Evolutionary conservation across 2,797 vertebrate species (phyloP).

Genomic region (Sphenopsis melanotis): DNA sequence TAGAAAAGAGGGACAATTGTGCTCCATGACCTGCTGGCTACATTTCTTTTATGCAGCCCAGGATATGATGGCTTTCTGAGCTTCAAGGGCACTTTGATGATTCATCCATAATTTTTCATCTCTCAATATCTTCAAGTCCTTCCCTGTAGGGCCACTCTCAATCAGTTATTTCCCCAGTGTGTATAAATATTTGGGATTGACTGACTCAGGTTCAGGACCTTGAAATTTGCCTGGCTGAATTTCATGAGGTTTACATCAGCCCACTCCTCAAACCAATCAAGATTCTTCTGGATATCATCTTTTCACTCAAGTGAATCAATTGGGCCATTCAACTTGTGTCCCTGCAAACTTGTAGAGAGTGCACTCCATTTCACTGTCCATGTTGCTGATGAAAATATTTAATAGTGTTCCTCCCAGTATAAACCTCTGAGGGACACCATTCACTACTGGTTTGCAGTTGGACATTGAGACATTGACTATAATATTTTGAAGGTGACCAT

Average conservation of each 20-base stretch:
- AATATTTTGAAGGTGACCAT: neutral
- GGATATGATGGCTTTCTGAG: neutral
- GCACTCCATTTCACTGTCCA: neutral
- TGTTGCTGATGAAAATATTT: neutral
- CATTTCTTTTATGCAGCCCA: neutral
- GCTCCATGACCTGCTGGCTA: neutral
- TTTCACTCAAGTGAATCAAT: neutral
- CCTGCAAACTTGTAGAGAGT: neutral
- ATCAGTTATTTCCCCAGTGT: neutral
- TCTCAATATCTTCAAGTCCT: neutral
- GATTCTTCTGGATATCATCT: neutral
- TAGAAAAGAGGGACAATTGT: neutral
- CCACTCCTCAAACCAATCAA: neutral
- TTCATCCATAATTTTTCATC: neutral
- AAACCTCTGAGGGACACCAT: neutral
- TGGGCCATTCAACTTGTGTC: neutral
- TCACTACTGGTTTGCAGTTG: neutral
- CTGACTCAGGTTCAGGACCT: neutral
- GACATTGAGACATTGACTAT: neutral
- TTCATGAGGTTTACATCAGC: neutral
- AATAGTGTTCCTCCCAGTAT: neutral
- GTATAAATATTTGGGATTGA: neutral
- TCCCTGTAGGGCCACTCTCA: neutral
- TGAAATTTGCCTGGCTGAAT: neutral
- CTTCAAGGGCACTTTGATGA: accelerated